Base-by-base conservation (phyloP, 2,113 vertebrate genomes). In the Brachirus orientalis region DNA sequence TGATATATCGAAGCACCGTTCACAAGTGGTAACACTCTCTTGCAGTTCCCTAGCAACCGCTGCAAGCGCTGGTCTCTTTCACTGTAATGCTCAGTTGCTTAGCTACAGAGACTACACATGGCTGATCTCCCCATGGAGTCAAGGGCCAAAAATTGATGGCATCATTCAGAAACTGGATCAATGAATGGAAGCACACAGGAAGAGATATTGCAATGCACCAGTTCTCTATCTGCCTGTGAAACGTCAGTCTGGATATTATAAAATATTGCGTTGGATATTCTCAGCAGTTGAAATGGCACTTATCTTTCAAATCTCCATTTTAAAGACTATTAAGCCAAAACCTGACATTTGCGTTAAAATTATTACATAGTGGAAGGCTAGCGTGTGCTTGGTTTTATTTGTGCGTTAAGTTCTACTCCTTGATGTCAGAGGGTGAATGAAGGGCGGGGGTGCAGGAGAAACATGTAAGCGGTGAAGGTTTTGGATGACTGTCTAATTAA, bases 41-140 rank as follows among this genome's bases (percentile, higher is more conserved):
- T 73, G 87, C 90, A 91, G 93, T 94, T 94, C 91, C 93, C 91
- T 94, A 94, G 93, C 93, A 94, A 94, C 93, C 79, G 83, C 90
- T 86, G 72, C 87, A 84, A 92, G 91, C 87, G 48, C 79, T 75
- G 86, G 72, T 87, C 88, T 80, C 83, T 86, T 83, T 79, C 83
- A 87, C 89, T 90, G 86, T 92, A 90, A 83, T 84, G 66, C 87
- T 90, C 88, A 90, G 92, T 94, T 93, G 92, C 93, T 92, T 90
- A 90, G 93, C 82, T 94, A 93, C 93, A 77, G 84, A 89, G 79
- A 78, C 86, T 89, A 82, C 82, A 89, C 84, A 79, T 77, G 74
- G 89, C 81, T 83, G 69, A 78, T 87, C 80, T 90, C 80, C 75
- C 74, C 65, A 54, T 45, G 77, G 76, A 82, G 81, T 87, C 75